phyloP scores from a whole-genome alignment of 2,113 vertebrate genomes.

The Ursus arctos region DNA sequence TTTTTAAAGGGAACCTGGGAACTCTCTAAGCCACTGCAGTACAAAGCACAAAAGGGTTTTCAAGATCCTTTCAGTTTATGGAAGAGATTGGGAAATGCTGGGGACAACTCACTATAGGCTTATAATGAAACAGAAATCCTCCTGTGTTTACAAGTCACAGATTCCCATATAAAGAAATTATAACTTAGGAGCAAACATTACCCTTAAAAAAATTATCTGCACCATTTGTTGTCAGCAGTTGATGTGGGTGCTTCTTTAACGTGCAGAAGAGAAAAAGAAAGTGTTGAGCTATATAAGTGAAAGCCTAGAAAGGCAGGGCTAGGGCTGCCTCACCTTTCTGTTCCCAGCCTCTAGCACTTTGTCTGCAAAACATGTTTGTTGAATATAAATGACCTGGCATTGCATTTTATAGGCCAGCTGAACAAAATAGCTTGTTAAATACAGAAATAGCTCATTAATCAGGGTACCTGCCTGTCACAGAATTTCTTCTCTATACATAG shows the following conservation, averaged over 20 bases:
- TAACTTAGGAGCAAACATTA: neutral
- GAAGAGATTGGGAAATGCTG: neutral
- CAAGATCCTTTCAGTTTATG: neutral
- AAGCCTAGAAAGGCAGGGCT: neutral
- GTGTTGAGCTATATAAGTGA: neutral
- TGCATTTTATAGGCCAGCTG: slow-evolving; percentile 43
- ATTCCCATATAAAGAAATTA: neutral
- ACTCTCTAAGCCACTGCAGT: neutral
- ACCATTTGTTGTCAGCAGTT: neutral
- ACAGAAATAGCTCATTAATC: slow-evolving; percentile 42
- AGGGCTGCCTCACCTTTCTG: neutral
- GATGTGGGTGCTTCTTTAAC: neutral
- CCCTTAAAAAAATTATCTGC: neutral
- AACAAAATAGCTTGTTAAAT: slow-evolving; percentile 54
- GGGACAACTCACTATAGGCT: neutral
- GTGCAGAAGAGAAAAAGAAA: neutral
- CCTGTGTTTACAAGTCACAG: neutral
- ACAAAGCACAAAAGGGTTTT: slow-evolving; percentile 8
- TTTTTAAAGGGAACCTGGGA: slow-evolving; percentile 22
- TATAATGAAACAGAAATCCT: neutral
- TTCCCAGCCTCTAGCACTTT: neutral
- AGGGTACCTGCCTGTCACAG: neutral
- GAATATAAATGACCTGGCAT: slow-evolving; percentile 43
- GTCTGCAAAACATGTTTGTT: neutral
- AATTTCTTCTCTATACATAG: neutral